Percentiles rank a stretch among this genome's conserved stretches.
These are phyloP conservation scores for Talpa occidentalis DNA, from an alignment of 2,113 vertebrate species.

Conservation along the genomic window DNA sequence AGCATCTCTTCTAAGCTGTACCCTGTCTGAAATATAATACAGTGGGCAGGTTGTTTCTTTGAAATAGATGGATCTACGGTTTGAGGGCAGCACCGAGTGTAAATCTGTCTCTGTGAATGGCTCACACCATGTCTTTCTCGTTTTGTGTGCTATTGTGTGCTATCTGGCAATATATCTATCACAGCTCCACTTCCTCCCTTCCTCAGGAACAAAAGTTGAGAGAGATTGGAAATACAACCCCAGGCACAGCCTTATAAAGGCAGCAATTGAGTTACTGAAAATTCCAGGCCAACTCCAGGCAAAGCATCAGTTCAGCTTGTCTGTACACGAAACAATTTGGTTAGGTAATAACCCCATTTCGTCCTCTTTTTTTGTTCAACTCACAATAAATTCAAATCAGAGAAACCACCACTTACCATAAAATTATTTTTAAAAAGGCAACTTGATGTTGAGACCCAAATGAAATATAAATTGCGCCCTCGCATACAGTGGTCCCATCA, in stretches of 20 bases:
- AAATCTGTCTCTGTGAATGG: constrained; percentile 60
- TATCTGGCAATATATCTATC: constrained; percentile 79
- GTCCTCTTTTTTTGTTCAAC: constrained; percentile 43
- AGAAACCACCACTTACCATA: constrained; percentile 8
- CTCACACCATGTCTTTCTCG: background rate
- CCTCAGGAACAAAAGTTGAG: constrained; percentile 73
- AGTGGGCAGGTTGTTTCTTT: constrained; percentile 68
- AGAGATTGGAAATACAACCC: constrained; percentile 63
- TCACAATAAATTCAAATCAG: constrained; percentile 24
- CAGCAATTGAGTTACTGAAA: constrained; percentile 62
- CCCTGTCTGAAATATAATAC: constrained; percentile 63
- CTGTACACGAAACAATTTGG: constrained; percentile 34
- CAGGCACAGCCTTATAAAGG: constrained; percentile 61
- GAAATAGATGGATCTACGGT: constrained; percentile 67
- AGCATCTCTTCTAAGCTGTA: constrained; percentile 47
- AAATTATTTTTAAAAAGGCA: constrained; percentile 69
- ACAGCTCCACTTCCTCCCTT: constrained; percentile 74
- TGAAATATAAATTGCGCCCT: constrained; percentile 10
- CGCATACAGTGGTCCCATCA: background rate
- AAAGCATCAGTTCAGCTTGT: constrained; percentile 1
- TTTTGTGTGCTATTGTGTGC: constrained; percentile 64
- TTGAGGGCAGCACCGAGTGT: constrained; percentile 68
- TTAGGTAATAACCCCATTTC: constrained; percentile 58
- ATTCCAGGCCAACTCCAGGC: constrained; percentile 53
- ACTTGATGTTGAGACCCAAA: constrained; percentile 41